Percentiles rank a stretch among this genome's conserved stretches.
phyloP scores from a whole-genome alignment of 2,113 vertebrate species.

The Nematolebias whitei region DNA sequence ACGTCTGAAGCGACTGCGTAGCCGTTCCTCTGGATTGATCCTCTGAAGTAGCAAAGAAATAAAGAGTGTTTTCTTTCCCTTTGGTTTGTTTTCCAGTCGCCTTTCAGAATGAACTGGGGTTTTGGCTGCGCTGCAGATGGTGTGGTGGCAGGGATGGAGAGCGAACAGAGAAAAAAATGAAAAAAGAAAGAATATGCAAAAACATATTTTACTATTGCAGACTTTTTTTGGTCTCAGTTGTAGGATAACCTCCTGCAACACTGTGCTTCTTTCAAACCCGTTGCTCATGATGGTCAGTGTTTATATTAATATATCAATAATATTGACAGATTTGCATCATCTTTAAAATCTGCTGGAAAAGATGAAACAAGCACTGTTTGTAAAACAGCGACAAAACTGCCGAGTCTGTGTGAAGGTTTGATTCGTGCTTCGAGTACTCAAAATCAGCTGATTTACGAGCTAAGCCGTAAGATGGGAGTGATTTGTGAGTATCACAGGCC shows the following conservation, averaged over 20 bases:
- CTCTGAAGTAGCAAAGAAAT: conserved; percentile 54
- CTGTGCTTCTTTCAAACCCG: neutral
- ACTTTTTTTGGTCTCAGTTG: neutral
- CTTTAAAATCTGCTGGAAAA: too few species aligned
- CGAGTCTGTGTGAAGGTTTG: too few species aligned
- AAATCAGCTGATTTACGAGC: too few species aligned
- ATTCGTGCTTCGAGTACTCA: too few species aligned
- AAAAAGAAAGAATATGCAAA: conserved; percentile 1
- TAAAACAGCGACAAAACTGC: too few species aligned
- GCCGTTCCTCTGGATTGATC: conserved; percentile 59
- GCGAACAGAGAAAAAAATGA: conserved; percentile 8
- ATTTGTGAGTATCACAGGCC: too few species aligned
- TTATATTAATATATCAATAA: too few species aligned
- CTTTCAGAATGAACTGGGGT: conserved; percentile 76
- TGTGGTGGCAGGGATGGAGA: conserved; percentile 52
- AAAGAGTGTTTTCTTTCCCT: conserved; percentile 77
- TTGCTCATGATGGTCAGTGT: neutral
- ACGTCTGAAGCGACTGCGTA: conserved; percentile 70
- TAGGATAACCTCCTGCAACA: neutral
- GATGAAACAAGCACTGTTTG: too few species aligned
- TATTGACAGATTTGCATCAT: neutral
- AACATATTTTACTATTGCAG: conserved; percentile 10
- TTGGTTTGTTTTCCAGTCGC: conserved; percentile 79
- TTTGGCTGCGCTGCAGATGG: conserved; percentile 70
- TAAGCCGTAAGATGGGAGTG: too few species aligned